Base-by-base conservation (phyloP, 2,113 vertebrate species). In the Bubalus kerabau region DNA sequence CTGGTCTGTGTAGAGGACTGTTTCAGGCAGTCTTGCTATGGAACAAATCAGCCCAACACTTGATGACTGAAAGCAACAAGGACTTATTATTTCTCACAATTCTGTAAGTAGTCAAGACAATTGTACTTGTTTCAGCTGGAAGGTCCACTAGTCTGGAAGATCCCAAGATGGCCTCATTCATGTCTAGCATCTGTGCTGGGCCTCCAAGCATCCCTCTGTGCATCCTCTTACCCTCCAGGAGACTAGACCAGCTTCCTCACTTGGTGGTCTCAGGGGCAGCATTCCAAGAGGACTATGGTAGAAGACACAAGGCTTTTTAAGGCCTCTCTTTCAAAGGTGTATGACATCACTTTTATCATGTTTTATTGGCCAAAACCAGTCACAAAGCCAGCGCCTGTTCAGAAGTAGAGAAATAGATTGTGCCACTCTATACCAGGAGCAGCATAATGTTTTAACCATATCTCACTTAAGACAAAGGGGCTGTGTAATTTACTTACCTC, bases 1-100 rank as follows among this genome's bases (percentile, higher is more conserved):
- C 7, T 7, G 1, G 17, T 82, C 67, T 87, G 0, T 4, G 1
- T 6, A 0, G 6, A 17, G 6, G 52, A 23, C n/a, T 0, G 1
- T 17, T 32, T 56, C 50, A 6, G 23, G 56, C 1, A 5, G 40
- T 8, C 78, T 96, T 54, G 57, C 56, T 56, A 3, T 1, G 26
- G 43, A 50, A 60, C 28, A 28, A n/a, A 17, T 36, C 32, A 40
- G 14, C 10, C 76, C 43, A 10, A 81, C 36, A 82, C 6, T 3
- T 26, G 36, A 76, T 2, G 21, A 43, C 26, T 80, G 50, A 46
- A 56, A 74, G 36, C 32, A 48, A 40, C 19, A 30, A 12, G 4
- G 5, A 7, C 21, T 24, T 40, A 17, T 9, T 52, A 3, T 50
- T 12, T 81, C 36, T 81, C 21, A 32, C 12, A 52, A 1, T 14